A percentile compares a stretch with the other conserved stretches of the same genome.
Evolutionary conservation across 2,113 vertebrate genomes (phyloP).

Genomic region (Perca fluviatilis): DNA sequence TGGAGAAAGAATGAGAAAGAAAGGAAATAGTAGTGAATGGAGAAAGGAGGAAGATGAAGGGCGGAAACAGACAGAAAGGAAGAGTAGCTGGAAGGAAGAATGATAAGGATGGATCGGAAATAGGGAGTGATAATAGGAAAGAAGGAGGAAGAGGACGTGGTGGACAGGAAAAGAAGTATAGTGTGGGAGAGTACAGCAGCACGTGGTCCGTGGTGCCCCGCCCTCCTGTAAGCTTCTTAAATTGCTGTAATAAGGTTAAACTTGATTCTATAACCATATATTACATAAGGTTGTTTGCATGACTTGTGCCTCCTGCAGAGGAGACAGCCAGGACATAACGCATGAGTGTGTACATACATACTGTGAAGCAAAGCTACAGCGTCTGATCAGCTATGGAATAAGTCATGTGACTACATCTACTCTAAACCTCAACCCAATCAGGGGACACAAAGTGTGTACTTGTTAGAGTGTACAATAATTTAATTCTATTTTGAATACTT

Average conservation of each 20-base stretch:
- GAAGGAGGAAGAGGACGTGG: too few species aligned
- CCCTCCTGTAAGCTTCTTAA: conserved; percentile 63
- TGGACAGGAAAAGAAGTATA: too few species aligned
- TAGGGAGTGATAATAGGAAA: too few species aligned
- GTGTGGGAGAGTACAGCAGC: too few species aligned
- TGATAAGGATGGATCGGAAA: too few species aligned
- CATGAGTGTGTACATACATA: background rate
- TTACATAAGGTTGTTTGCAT: conserved; percentile 55
- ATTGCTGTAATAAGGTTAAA: conserved; percentile 50
- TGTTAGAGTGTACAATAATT: background rate
- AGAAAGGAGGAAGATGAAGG: too few species aligned
- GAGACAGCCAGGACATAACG: background rate
- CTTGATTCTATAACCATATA: conserved; percentile 44
- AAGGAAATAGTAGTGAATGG: too few species aligned
- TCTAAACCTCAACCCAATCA: conserved; percentile 9
- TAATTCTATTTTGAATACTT: background rate
- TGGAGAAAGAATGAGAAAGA: too few species aligned
- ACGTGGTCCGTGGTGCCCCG: too few species aligned
- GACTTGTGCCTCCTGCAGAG: background rate
- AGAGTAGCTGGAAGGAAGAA: too few species aligned
- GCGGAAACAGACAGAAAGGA: too few species aligned
- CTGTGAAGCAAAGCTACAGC: background rate
- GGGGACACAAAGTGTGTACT: background rate
- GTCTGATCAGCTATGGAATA: background rate
- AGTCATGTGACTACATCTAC: background rate